Percentiles rank a stretch among this genome's conserved stretches.
Evolutionary conservation across 1,140 invertebrate genomes (phyloP).

Genomic region (Scaptodrosophila lebanonensis): DNA sequence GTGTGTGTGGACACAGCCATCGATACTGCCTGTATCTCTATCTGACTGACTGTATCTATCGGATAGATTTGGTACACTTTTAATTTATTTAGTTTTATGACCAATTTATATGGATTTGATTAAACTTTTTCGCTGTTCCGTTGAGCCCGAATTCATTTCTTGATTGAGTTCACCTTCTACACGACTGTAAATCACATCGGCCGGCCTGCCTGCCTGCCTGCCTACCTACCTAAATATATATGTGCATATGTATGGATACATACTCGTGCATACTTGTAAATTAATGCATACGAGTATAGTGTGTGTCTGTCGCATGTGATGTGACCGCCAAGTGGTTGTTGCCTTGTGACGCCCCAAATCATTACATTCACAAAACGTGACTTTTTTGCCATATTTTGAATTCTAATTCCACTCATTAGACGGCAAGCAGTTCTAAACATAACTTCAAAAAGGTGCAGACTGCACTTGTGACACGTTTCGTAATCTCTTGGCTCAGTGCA

Average conservation of each 20-base stretch:
- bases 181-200: too few species aligned
- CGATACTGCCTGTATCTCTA: conserved; percentile 20
- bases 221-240: too few species aligned
- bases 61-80: conserved; percentile 41
- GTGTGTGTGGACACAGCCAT: conserved; percentile 36
- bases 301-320: conserved; percentile 44
- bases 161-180: too few species aligned
- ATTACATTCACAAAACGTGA: conserved; percentile 71
- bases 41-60: conserved; percentile 35
- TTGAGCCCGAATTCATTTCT: too few species aligned
- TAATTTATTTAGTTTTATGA: conserved; percentile 32
- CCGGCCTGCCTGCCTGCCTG: too few species aligned
- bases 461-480: conserved; percentile 72
- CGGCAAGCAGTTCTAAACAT: conserved; percentile 62
- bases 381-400: conserved; percentile 73
- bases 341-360: conserved; percentile 57
- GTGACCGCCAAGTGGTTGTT: conserved; percentile 17
- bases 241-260: too few species aligned
- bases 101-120: neutral
- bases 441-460: conserved; percentile 72
- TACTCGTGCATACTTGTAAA: too few species aligned
- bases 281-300: too few species aligned
- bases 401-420: conserved; percentile 72
- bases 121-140: too few species aligned
- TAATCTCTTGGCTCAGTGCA: conserved; percentile 57